A percentile compares a stretch with the other conserved stretches of the same genome.
Conservation (phyloP, 2,113 vertebrate genomes). For the Pan troglodytes region NHGRI_mPanTro3-v2.1_pri NC_072411.2:44079001-44079500, state of each 20-base stretch:
- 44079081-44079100: too few relatives aligned
- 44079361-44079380: background rate
- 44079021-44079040: too few relatives aligned
- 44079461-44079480: background rate
- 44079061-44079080: too few relatives aligned
- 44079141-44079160: background rate
- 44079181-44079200: background rate
- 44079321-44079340: background rate
- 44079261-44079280: background rate
- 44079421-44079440: background rate
- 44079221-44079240: background rate
- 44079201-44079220: accelerated
- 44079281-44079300: background rate
- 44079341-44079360: background rate
- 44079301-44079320: background rate
- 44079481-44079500: background rate
- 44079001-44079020: too few relatives aligned
- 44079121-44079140: background rate
- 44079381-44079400: background rate
- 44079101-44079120: too few relatives aligned
- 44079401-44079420: background rate
- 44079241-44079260: background rate
- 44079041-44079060: too few relatives aligned
- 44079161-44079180: background rate
- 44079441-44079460: background rate